Evolutionary conservation across 2,888 invertebrate genomes (phyloP).

Genomic region (Cerastis rubricosa): DNA sequence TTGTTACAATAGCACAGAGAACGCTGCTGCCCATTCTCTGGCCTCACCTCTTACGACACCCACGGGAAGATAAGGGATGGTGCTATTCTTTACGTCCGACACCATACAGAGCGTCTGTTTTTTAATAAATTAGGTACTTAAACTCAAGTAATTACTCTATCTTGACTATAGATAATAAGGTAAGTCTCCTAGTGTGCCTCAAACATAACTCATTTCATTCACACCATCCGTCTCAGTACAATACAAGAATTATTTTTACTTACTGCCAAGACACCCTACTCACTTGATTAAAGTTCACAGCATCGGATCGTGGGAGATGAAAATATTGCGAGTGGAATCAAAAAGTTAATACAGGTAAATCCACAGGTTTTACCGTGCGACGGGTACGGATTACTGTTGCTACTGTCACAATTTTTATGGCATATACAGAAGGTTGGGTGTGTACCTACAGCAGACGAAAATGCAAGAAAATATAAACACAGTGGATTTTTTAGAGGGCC

Average conservation of each 20-base stretch:
- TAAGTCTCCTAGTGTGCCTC: background rate
- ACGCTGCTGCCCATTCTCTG: too few species aligned
- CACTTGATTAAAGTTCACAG: conserved; percentile 49
- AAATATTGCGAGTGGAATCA: conserved; percentile 48
- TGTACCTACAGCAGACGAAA: background rate
- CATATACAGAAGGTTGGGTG: conserved; percentile 5
- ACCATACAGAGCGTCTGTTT: too few species aligned
- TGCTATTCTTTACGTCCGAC: too few species aligned
- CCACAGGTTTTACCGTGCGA: conserved; percentile 32
- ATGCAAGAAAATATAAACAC: background rate
- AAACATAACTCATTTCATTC: background rate
- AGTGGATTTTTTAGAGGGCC: background rate
- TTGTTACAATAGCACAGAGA: too few species aligned
- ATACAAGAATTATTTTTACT: conserved; percentile 20
- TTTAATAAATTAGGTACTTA: too few species aligned
- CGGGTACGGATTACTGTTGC: conserved; percentile 40
- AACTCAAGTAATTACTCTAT: too few species aligned
- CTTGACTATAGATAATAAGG: background rate
- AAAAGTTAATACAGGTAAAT: conserved; percentile 60
- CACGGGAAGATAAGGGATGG: too few species aligned
- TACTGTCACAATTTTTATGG: background rate
- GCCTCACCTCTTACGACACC: too few species aligned
- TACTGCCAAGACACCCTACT: conserved; percentile 1
- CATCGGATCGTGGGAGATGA: conserved; percentile 36
- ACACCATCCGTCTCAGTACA: conserved; percentile 16